Percentiles rank a stretch among this genome's conserved stretches.
Evolutionary conservation across 1,140 invertebrate genomes (phyloP).

Genomic region (Glossosoma conforme): DNA sequence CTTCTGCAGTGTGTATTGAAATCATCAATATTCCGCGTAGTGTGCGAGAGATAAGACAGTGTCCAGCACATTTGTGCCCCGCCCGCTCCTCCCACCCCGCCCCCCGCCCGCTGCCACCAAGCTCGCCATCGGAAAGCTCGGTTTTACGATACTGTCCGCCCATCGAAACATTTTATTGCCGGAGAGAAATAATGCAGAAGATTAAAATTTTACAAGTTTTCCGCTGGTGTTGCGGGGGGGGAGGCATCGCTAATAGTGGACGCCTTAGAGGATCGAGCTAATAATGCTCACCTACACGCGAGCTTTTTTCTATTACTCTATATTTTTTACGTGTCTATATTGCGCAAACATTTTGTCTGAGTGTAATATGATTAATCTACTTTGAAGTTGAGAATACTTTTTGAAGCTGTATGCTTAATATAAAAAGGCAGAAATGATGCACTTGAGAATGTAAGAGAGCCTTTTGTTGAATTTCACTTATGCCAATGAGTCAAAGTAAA

Average conservation of each 20-base stretch:
- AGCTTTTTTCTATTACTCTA: no score
- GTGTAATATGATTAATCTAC: no score
- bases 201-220: slow-evolving; percentile 32
- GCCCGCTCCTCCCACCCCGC: slow-evolving; percentile 6
- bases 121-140: slow-evolving; percentile 5
- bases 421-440: no score
- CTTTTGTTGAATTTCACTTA: no score
- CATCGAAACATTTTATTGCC: slow-evolving; percentile 31
- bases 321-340: no score
- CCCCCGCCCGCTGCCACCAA: not conserved
- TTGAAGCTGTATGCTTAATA: no score
- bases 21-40: slow-evolving; percentile 32
- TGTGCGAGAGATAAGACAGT: slow-evolving; percentile 32
- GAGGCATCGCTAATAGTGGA: not conserved
- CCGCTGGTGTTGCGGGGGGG: not conserved
- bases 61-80: slow-evolving; percentile 30
- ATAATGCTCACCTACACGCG: no score
- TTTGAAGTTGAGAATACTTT: no score
- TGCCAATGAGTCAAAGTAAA: no score
- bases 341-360: no score
- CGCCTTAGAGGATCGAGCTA: not conserved
- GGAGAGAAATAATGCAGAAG: slow-evolving; percentile 29
- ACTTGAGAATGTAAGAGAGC: no score
- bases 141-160: slow-evolving; percentile 26
- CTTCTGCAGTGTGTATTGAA: slow-evolving; percentile 30